phyloP scores from a whole-genome alignment of 2,113 vertebrate genomes.

The Neomonachus schauinslandi region DNA sequence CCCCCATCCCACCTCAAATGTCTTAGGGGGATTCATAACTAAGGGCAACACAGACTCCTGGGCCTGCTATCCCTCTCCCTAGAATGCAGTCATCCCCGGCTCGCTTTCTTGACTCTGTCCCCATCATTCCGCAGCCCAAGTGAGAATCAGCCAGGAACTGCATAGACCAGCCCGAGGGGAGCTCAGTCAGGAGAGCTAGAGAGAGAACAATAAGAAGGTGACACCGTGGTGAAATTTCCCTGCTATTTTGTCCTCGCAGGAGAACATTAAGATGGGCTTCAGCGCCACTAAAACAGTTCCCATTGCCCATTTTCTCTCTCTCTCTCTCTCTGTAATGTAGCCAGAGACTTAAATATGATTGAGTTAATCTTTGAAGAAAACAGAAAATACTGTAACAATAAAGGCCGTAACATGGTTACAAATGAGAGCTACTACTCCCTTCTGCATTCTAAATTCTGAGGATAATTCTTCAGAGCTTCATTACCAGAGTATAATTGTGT shows the following conservation, averaged over 20 bases:
- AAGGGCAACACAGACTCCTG: neutral
- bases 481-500: slow-evolving; percentile 90
- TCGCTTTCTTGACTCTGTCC: neutral
- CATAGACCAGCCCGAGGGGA: neutral
- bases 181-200: neutral
- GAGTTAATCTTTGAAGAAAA: slow-evolving; percentile 89
- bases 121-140: neutral
- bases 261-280: neutral
- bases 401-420: slow-evolving; percentile 88
- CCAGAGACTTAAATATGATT: slow-evolving; percentile 85
- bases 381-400: slow-evolving; percentile 90
- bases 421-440: slow-evolving; percentile 88
- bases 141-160: neutral
- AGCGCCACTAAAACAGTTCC: slow-evolving; percentile 51
- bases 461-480: slow-evolving; percentile 90
- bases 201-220: neutral
- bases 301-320: neutral
- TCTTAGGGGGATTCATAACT: neutral
- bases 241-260: neutral
- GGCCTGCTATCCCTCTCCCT: neutral
- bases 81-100: neutral
- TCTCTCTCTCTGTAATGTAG: slow-evolving; percentile 76
- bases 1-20: neutral
- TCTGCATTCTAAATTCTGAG: slow-evolving; percentile 89
- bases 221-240: neutral